phyloP scores from a whole-genome alignment of 2,113 vertebrate genomes.

The Limnothrissa miodon region DNA sequence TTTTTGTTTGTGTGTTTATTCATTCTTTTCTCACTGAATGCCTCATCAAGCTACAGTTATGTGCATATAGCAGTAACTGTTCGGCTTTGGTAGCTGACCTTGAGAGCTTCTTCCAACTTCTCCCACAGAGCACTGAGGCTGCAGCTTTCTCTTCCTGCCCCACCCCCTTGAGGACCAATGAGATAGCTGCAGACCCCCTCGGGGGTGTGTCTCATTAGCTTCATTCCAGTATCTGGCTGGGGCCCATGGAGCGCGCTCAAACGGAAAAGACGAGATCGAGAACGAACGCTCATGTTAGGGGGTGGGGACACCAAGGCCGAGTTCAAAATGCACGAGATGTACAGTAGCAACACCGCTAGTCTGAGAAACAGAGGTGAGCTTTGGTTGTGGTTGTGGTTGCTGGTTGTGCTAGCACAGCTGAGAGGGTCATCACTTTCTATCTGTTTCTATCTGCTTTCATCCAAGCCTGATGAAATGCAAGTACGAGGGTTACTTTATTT shows the following conservation, averaged over 20 bases:
- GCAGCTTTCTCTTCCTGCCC: not conserved
- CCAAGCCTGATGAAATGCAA: no score
- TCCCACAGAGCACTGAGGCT: not conserved
- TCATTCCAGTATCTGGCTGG: constrained; percentile 70
- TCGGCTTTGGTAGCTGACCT: not conserved
- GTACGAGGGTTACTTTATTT: no score
- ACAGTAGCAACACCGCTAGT: no score
- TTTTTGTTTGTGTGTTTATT: no score
- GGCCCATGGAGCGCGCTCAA: constrained; percentile 65
- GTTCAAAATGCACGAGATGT: no score
- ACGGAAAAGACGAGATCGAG: constrained; percentile 63
- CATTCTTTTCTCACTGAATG: not conserved
- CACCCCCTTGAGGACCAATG: constrained; percentile 51
- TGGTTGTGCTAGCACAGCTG: no score
- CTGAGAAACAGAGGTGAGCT: no score
- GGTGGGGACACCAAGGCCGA: not conserved
- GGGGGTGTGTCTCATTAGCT: constrained; percentile 70
- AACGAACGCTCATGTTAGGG: constrained; percentile 59
- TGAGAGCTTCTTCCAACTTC: not conserved
- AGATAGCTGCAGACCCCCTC: constrained; percentile 36
- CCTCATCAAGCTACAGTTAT: no score
- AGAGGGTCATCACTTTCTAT: no score
- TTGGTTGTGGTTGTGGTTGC: no score
- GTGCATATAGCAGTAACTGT: no score
- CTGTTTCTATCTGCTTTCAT: no score